phyloP scores from a whole-genome alignment of 2,797 vertebrate species.

The Argya squamiceps region DNA sequence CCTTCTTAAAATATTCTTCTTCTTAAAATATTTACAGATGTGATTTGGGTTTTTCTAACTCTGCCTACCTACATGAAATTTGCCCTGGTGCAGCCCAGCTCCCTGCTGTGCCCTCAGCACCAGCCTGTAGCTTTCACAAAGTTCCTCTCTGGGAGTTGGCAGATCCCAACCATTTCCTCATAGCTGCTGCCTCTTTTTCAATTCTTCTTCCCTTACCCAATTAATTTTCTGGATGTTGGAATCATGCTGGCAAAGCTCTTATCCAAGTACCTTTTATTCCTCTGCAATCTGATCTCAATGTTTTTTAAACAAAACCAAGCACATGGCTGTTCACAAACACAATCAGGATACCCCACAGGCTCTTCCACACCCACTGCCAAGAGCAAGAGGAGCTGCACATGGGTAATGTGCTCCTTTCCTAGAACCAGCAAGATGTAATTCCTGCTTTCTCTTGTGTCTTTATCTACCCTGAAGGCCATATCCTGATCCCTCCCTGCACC shows the following conservation, averaged over 20 bases:
- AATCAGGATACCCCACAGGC: background rate
- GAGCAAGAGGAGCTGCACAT: background rate
- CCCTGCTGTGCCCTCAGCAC: background rate
- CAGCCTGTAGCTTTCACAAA: background rate
- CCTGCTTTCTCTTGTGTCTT: background rate
- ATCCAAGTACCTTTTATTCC: background rate
- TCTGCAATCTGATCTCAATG: background rate
- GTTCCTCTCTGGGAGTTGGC: rapidly evolving
- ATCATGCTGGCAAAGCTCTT: background rate
- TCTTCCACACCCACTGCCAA: background rate
- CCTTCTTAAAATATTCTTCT: background rate
- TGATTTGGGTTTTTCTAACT: background rate
- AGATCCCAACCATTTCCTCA: background rate
- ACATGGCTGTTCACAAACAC: background rate
- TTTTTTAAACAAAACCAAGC: background rate
- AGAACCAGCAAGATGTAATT: background rate
- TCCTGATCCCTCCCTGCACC: background rate
- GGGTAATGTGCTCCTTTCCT: background rate
- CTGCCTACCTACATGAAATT: background rate
- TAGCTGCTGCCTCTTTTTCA: background rate
- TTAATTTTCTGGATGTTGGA: background rate
- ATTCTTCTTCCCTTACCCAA: background rate
- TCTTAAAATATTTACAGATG: background rate
- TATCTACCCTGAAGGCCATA: background rate
- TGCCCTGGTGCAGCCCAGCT: background rate